phyloP scores from a whole-genome alignment of 1,140 invertebrate genomes.

The Panonychus citri region DNA sequence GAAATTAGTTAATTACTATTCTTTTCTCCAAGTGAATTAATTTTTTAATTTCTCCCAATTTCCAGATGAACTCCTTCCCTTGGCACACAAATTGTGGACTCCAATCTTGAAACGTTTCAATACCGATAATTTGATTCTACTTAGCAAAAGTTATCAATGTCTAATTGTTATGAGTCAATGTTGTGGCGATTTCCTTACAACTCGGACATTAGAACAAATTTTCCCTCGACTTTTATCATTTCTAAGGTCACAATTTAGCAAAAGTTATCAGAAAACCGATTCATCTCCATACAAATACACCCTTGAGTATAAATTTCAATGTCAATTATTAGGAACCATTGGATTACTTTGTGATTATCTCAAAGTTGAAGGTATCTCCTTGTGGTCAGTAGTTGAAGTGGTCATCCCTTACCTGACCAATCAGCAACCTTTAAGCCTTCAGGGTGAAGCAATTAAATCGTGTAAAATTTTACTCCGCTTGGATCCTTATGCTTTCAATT shows the following conservation, averaged over 20 bases:
- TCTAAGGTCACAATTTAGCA: constrained; percentile 1
- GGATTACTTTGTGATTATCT: constrained; percentile 2
- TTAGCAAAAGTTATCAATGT: constrained; percentile 2
- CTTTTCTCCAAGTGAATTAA: neutral
- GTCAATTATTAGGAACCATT: constrained; percentile 4
- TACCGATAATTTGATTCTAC: constrained; percentile 2
- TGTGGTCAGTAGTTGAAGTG: constrained; percentile 6
- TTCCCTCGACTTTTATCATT: constrained; percentile 4
- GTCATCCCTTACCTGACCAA: neutral
- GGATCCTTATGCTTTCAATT: neutral
- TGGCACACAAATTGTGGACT: constrained; percentile 11
- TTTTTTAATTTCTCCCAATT: neutral
- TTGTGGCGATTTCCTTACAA: constrained; percentile 9
- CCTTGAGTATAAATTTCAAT: constrained; percentile 5
- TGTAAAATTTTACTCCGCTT: neutral
- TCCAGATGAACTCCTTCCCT: constrained; percentile 9
- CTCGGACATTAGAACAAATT: constrained; percentile 5
- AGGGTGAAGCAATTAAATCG: neutral
- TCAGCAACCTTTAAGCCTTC: neutral
- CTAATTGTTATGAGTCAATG: neutral
- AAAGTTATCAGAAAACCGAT: neutral
- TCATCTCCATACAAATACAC: neutral
- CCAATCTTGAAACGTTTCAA: constrained; percentile 7
- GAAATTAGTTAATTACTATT: neutral
- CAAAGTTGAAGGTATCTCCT: neutral